These are phyloP conservation scores for Larimichthys crocea DNA, from an alignment of 2,113 vertebrate genomes.

Conservation along the genomic window DNA sequence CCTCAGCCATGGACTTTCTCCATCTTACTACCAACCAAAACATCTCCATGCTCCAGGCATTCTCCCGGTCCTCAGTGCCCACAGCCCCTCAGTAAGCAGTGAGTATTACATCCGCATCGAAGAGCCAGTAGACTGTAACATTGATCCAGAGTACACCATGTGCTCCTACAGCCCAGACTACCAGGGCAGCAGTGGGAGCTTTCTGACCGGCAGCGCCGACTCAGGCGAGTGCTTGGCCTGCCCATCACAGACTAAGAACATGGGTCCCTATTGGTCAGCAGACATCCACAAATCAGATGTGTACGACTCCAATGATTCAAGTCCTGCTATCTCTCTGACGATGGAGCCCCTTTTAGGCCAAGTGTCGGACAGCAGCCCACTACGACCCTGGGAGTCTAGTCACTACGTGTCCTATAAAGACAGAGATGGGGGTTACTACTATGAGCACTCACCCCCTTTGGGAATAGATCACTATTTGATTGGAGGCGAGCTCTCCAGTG, in stretches of 20 bases:
- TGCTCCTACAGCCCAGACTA: conserved; percentile 86
- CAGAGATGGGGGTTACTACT: conserved; percentile 83
- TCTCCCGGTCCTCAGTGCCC: conserved; percentile 92
- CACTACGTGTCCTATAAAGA: conserved; percentile 88
- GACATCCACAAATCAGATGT: conserved; percentile 77
- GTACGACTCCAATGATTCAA: conserved; percentile 85
- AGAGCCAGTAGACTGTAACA: conserved; percentile 86
- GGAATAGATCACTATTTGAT: conserved; percentile 78
- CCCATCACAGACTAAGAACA: conserved; percentile 72
- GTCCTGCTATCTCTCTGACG: conserved; percentile 86
- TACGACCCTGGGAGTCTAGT: conserved; percentile 82
- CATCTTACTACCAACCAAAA: conserved; percentile 88
- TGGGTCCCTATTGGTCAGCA: conserved; percentile 81
- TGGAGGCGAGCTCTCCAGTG: conserved; percentile 63
- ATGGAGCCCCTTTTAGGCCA: conserved; percentile 92
- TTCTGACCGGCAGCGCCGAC: conserved; percentile 74
- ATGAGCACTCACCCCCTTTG: conserved; percentile 77
- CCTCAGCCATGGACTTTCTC: conserved; percentile 85
- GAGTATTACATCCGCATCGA: conserved; percentile 98
- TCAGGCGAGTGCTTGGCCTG: conserved; percentile 80
- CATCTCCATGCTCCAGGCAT: conserved; percentile 85
- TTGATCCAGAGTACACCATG: conserved; percentile 87
- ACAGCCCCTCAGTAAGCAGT: conserved; percentile 91
- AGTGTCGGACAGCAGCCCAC: conserved; percentile 61
- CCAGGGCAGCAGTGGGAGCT: conserved; percentile 82